Percentiles rank a stretch among this genome's conserved stretches.
These are phyloP conservation scores for Spongia lamella DNA, from an alignment of 37 sponge, comb jelly and placozoan species.

Conservation along the genomic window DNA sequence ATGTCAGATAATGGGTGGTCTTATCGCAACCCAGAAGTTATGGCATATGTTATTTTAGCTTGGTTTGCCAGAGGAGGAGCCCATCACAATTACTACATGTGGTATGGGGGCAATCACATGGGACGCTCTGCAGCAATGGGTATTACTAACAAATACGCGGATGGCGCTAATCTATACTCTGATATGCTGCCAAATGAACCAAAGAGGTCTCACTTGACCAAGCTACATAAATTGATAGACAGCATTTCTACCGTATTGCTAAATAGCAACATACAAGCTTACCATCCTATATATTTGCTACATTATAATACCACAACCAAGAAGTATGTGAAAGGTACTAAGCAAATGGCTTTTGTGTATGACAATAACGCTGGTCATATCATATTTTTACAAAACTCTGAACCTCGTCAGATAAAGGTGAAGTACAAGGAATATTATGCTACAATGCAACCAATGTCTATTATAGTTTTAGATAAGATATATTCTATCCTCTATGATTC, in stretches of 20 bases:
- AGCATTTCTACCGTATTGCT: background rate
- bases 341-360: slow-evolving; percentile 32
- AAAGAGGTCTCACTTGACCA: slow-evolving; percentile 42
- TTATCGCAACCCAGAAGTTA: slow-evolving; percentile 31
- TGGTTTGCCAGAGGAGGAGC: slow-evolving; percentile 63
- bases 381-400: slow-evolving; percentile 32
- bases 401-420: background rate
- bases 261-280: background rate
- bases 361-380: background rate
- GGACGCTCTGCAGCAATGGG: slow-evolving; percentile 13
- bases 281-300: background rate
- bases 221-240: slow-evolving; percentile 32
- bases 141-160: slow-evolving; percentile 44
- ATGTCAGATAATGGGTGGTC: background rate
- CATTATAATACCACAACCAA: background rate
- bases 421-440: background rate
- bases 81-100: slow-evolving; percentile 72
- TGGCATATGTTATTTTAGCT: slow-evolving; percentile 43
- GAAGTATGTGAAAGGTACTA: slow-evolving; percentile 12
- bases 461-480: background rate
- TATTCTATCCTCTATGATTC: background rate
- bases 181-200: slow-evolving; percentile 54
- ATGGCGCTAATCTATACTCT: slow-evolving; percentile 49
- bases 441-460: background rate
- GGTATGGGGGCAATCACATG: slow-evolving; percentile 61